phyloP scores from a whole-genome alignment of 2,113 vertebrate genomes.

The Poeciliopsis turrubarensis region DNA sequence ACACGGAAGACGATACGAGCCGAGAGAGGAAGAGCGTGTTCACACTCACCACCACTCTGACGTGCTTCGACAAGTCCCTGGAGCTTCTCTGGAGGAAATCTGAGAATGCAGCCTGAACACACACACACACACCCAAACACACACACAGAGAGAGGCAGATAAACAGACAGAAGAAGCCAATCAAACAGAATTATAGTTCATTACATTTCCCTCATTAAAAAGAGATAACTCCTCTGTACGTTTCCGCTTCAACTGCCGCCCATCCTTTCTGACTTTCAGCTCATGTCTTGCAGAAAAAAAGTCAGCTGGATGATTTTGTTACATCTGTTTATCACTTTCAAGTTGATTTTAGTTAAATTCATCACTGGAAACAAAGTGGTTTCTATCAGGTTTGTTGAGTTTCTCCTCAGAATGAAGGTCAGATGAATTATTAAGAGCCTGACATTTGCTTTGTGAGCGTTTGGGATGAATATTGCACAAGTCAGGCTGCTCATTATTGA shows the following conservation, averaged over 20 bases:
- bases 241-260: slow-evolving; percentile 23
- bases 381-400: not conserved
- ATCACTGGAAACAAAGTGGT: too few relatives aligned
- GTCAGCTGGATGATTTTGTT: not conserved
- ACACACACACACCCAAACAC: slow-evolving; percentile 23
- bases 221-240: slow-evolving; percentile 25
- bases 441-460: not conserved
- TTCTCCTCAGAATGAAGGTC: not conserved
- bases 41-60: slow-evolving; percentile 93
- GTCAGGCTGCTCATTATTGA: not conserved
- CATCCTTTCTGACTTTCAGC: slow-evolving; percentile 7
- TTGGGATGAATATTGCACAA: not conserved
- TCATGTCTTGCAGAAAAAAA: not conserved
- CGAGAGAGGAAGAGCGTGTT: slow-evolving; percentile 42
- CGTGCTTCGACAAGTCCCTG: slow-evolving; percentile 96
- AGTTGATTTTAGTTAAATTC: too few relatives aligned
- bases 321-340: not conserved
- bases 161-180: slow-evolving; percentile 20
- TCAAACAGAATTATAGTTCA: slow-evolving; percentile 56
- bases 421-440: not conserved
- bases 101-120: slow-evolving; percentile 90
- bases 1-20: slow-evolving; percentile 50
- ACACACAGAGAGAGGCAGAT: not conserved
- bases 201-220: slow-evolving; percentile 51
- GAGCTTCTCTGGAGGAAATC: slow-evolving; percentile 98